phyloP scores from a whole-genome alignment of 2,113 vertebrate genomes.

The Gambusia affinis region DNA sequence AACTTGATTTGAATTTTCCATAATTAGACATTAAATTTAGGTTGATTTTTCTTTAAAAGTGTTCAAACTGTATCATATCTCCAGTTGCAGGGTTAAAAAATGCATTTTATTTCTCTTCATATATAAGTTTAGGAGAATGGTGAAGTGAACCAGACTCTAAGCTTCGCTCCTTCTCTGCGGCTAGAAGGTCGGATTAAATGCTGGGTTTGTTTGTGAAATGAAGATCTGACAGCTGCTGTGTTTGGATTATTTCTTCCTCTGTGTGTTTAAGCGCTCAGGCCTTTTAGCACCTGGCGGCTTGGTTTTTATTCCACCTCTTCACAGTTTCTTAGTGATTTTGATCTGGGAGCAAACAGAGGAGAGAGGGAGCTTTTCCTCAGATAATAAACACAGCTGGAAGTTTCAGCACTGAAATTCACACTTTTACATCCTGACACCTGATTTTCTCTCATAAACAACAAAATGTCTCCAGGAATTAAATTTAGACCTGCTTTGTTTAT shows the following conservation, averaged over 20 bases:
- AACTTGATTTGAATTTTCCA: too few species aligned
- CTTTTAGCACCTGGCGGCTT: conserved; percentile 9
- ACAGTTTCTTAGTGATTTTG: background rate
- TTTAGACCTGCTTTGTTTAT: background rate
- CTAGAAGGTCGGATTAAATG: conserved; percentile 29
- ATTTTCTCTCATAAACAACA: background rate
- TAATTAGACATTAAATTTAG: too few species aligned
- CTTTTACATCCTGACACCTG: background rate
- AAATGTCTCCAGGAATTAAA: background rate
- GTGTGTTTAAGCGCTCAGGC: conserved; percentile 15
- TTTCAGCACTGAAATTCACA: background rate
- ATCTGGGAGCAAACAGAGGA: too few species aligned
- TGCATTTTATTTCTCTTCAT: too few species aligned
- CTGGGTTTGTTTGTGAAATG: conserved; percentile 37
- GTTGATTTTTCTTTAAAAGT: too few species aligned
- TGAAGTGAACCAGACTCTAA: background rate
- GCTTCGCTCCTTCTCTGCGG: background rate
- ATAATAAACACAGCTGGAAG: background rate
- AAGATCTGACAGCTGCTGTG: conserved; percentile 41
- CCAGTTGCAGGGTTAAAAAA: too few species aligned
- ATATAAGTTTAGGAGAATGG: background rate
- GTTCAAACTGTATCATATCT: too few species aligned
- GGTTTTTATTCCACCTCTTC: conserved; percentile 18
- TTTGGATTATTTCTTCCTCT: conserved; percentile 27
- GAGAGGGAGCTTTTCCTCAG: background rate